Evolutionary conservation across 1,140 invertebrate genomes (phyloP), one percentile per base, ranked within the genome.

Genomic region (Camponotus pennsylvanicus): DNA sequence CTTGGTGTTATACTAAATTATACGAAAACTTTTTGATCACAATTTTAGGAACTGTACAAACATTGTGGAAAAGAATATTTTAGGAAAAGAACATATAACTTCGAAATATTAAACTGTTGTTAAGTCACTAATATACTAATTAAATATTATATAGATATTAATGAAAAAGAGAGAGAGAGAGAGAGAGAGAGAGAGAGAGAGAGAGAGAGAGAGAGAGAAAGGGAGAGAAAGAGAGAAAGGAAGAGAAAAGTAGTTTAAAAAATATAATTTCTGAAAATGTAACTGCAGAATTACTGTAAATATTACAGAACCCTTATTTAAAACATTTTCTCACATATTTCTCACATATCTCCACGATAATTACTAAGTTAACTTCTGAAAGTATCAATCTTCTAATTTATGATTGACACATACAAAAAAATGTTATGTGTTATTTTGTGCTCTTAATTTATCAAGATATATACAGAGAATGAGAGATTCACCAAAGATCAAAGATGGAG

Each of bases 1-100:
- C 87, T 86, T 87, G 92, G 89, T 94, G 93, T 27, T 27, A 94
- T 93, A 32, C n/a, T 75, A 69, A 37, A 52, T 1, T 18, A 15
- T 18, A 18, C 3, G 27, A 15, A 34, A 13, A 1, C 3, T n/a
- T 18, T 8, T 18, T 3, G 32, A 45, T 82, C 52, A n/a, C 21
- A n/a, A 80, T 55, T 21, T 2, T 8, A 57, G n/a, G 32, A 13
- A 55, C 37, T 13, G 9, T 18, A 75, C 0, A 59, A 32, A 45
- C 37, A 57, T 42, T 1, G 13, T 21, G 18, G 15, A 7, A 27
- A 32, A 27, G 27, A 27, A 49, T 61, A 63, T 63, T 34, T 11
- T 37, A 9, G n/a, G 18, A 52, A 15, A 27, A 18, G 55, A 15
- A 49, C 3, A 11, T 32, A 42, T 45, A n/a, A 15, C 18, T 3